These are phyloP conservation scores for Nyctibius bracteatus DNA, from an alignment of 2,113 vertebrate species.

Conservation along the genomic window DNA sequence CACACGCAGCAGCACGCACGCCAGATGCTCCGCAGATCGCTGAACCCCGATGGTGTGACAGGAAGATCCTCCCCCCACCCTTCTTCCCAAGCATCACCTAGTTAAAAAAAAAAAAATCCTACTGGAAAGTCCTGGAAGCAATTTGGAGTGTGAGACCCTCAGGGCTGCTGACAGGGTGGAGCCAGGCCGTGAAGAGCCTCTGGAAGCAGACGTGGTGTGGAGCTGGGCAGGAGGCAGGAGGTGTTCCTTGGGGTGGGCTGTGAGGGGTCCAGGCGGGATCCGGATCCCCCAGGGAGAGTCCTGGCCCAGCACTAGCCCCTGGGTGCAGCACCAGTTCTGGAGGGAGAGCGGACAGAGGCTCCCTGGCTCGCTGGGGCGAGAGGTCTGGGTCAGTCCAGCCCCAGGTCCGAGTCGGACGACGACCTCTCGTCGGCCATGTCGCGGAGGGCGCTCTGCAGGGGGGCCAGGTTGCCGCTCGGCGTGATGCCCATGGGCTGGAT, in stretches of 20 bases:
- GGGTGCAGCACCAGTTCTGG: slow-evolving; percentile 42
- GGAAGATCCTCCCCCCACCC: background rate
- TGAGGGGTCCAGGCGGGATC: background rate
- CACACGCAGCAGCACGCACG: rapidly evolving
- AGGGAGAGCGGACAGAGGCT: background rate
- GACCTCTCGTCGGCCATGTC: slow-evolving; percentile 71
- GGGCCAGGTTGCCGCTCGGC: slow-evolving; percentile 82
- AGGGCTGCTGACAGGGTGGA: background rate
- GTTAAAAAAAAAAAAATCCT: background rate
- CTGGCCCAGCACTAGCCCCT: background rate
- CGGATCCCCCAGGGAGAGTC: background rate
- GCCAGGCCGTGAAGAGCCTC: background rate
- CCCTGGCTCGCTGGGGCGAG: background rate
- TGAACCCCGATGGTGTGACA: background rate
- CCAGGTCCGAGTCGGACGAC: slow-evolving; percentile 71
- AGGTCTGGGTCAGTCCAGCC: slow-evolving; percentile 73
- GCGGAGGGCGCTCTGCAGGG: slow-evolving; percentile 76
- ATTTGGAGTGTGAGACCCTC: background rate
- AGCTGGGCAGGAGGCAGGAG: background rate
- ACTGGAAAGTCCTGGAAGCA: slow-evolving; percentile 3
- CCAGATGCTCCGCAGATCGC: background rate
- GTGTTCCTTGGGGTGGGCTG: background rate
- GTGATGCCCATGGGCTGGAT: slow-evolving; percentile 91
- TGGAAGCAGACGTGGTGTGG: background rate
- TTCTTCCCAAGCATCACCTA: background rate